These are phyloP conservation scores for Drosophila pseudotalamancana DNA, from an alignment of 2,888 invertebrate genomes.

Conservation along the genomic window DNA sequence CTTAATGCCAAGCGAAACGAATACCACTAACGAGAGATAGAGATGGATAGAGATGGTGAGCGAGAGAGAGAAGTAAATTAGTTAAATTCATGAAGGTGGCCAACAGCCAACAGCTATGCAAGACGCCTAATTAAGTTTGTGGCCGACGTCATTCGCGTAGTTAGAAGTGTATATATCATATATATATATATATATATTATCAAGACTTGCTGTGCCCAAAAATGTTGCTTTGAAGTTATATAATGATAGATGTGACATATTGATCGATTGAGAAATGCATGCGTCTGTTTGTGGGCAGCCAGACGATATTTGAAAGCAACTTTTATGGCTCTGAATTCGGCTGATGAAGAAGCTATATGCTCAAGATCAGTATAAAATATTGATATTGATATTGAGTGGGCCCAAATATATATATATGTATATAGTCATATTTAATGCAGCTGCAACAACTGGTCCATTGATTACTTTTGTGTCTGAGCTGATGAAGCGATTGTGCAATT, in stretches of 20 bases:
- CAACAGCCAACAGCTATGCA: conserved; percentile 37
- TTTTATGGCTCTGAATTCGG: conserved; percentile 18
- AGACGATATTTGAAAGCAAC: conserved; percentile 13
- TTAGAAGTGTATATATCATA: conserved; percentile 1
- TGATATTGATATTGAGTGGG: too few species aligned
- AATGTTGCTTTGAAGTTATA: conserved; percentile 29
- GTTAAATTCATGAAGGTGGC: conserved; percentile 18
- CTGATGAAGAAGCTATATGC: conserved; percentile 20
- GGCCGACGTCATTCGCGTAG: conserved; percentile 34
- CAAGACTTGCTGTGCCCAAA: conserved; percentile 42
- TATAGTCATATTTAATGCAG: conserved; percentile 1
- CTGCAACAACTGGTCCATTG: conserved; percentile 44
- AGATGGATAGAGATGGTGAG: background rate
- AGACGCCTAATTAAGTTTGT: conserved; percentile 59
- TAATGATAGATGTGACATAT: conserved; percentile 31
- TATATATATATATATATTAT: too few species aligned
- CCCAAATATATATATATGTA: background rate
- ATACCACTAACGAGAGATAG: background rate
- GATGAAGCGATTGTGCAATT: conserved; percentile 41
- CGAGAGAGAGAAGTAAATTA: background rate
- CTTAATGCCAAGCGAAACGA: conserved; percentile 13
- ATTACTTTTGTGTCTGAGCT: conserved; percentile 29
- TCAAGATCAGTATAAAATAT: too few species aligned
- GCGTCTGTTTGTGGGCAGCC: conserved; percentile 39
- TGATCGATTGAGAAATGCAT: conserved; percentile 32